Percentiles rank a stretch among this genome's conserved stretches.
These are phyloP conservation scores for Tetranychus piercei DNA, from an alignment of 2,888 invertebrate species.

Conservation along the genomic window DNA sequence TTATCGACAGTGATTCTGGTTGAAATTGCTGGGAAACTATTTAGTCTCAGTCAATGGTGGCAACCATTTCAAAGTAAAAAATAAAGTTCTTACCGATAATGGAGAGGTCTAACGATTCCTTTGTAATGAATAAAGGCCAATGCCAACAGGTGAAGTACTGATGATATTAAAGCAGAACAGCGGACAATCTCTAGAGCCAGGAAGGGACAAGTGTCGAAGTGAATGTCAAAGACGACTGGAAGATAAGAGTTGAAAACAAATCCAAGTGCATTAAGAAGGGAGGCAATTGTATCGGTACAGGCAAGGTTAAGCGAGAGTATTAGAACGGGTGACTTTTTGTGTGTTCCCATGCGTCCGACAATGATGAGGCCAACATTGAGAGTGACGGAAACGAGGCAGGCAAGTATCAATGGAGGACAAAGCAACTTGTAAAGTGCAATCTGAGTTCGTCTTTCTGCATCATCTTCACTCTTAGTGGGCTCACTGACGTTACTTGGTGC, in stretches of 20 bases:
- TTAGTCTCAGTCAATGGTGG: no score
- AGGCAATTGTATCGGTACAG: conserved; percentile 42
- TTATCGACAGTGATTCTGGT: no score
- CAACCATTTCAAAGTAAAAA: neutral
- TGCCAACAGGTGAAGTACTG: conserved; percentile 44
- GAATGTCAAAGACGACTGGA: conserved; percentile 32
- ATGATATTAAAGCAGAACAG: conserved; percentile 43
- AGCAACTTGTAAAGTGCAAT: conserved; percentile 18
- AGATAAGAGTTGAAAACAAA: conserved; percentile 41
- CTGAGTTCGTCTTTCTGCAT: neutral
- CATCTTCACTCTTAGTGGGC: no score
- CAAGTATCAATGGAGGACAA: conserved; percentile 19
- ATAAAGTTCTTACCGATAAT: conserved; percentile 33
- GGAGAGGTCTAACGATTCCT: conserved; percentile 44
- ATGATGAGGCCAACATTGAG: conserved; percentile 17
- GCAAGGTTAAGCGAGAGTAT: conserved; percentile 43
- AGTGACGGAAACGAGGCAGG: conserved; percentile 20
- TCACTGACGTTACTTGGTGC: no score
- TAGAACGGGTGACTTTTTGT: conserved; percentile 35
- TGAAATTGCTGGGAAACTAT: no score
- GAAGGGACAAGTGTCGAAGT: conserved; percentile 28
- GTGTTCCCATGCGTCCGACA: conserved; percentile 14
- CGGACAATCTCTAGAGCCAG: conserved; percentile 35
- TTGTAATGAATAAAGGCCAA: conserved; percentile 48
- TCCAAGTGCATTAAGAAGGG: conserved; percentile 39